Conservation (phyloP, 2,888 invertebrate species). For the Melanostoma mellinum region DNA sequence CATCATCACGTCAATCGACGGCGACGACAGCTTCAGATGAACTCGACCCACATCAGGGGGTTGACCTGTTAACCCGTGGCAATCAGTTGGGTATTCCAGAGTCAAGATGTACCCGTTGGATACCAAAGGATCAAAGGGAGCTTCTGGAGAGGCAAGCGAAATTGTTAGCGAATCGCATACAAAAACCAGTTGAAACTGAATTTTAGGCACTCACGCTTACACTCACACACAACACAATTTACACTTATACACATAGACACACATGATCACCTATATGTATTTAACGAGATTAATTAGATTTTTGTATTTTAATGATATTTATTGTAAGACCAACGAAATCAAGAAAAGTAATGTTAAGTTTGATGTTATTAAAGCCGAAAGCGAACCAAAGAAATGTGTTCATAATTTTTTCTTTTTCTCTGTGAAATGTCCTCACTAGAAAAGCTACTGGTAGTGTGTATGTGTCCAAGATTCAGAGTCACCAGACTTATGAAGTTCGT, state of each 20-base stretch:
- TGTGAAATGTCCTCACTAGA: conserved; percentile 22
- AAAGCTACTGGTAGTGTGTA: not conserved
- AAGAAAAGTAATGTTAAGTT: conserved; percentile 34
- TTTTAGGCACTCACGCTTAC: conserved; percentile 74
- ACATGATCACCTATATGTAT: conserved; percentile 42
- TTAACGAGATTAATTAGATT: conserved; percentile 53
- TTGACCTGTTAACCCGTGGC: conserved; percentile 78
- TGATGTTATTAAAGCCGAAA: conserved; percentile 45
- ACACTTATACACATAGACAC: conserved; percentile 15
- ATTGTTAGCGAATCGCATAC: conserved; percentile 77
- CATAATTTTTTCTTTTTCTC: conserved; percentile 36
- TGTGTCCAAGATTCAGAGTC: not conserved
- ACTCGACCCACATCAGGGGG: conserved; percentile 50
- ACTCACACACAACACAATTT: conserved; percentile 22
- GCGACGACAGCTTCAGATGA: conserved; percentile 57
- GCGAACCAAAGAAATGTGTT: conserved; percentile 23
- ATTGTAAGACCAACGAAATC: conserved; percentile 43
- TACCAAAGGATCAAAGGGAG: conserved; percentile 81
- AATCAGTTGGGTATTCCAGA: conserved; percentile 81
- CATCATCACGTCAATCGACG: conserved; percentile 77
- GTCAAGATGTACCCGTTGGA: conserved; percentile 80
- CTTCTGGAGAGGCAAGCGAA: conserved; percentile 81
- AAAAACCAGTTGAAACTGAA: conserved; percentile 80
- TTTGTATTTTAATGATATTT: conserved; percentile 40
- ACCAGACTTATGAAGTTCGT: too few relatives aligned